phyloP scores from a whole-genome alignment of 2,113 vertebrate genomes.

The Triplophysa dalaica region DNA sequence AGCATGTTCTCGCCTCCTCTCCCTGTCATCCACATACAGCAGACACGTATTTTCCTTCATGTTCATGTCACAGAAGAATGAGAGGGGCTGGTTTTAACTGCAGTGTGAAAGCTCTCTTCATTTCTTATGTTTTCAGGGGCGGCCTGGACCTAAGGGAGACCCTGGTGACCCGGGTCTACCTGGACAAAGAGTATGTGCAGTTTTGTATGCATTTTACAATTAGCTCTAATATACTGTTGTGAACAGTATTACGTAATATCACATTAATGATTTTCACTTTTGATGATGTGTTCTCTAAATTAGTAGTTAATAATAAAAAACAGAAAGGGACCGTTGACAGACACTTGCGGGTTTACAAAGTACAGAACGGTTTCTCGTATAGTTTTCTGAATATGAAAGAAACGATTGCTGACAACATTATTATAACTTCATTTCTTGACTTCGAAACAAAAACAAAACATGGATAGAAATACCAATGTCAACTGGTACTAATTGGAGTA shows the following conservation, averaged over 20 bases:
- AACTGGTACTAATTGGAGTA: not conserved
- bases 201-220: constrained; percentile 45
- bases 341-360: not conserved
- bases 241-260: not conserved
- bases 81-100: not conserved
- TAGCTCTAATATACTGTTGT: not conserved
- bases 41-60: not conserved
- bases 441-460: constrained; percentile 17
- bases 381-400: not conserved
- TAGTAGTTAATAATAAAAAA: not conserved
- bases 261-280: constrained; percentile 4
- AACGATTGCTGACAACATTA: constrained; percentile 2
- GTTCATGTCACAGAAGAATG: constrained; percentile 6
- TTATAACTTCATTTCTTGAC: constrained; percentile 3
- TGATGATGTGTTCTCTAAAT: not conserved
- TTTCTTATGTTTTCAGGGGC: constrained; percentile 75
- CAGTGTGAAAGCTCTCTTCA: constrained; percentile 16
- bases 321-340: too few species aligned
- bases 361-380: not conserved
- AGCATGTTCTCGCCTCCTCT: not conserved
- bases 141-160: constrained; percentile 93
- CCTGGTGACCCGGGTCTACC: constrained; percentile 84
- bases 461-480: not conserved
- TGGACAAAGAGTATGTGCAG: constrained; percentile 77
- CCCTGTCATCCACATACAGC: not conserved